Conservation (phyloP, 2,113 vertebrate species). For the Mohoua ochrocephala region DNA sequence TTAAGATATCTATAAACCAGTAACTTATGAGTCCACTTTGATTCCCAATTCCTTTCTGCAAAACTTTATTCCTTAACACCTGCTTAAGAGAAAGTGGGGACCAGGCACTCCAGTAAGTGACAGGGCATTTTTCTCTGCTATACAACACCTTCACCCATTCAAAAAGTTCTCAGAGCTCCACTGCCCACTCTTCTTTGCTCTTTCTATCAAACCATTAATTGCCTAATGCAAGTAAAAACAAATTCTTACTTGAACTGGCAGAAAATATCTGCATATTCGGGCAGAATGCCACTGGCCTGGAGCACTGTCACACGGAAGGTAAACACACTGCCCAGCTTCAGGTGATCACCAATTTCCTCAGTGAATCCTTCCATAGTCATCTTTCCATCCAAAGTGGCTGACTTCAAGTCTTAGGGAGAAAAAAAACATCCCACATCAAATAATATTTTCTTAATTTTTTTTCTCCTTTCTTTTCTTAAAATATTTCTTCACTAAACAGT, state of each 20-base stretch:
- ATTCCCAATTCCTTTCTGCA: neutral
- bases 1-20: neutral
- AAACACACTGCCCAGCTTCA: conserved; percentile 92
- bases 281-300: conserved; percentile 88
- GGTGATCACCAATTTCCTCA: conserved; percentile 80
- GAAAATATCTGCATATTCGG: conserved; percentile 96
- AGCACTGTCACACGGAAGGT: conserved; percentile 97
- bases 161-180: neutral
- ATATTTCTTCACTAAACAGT: neutral
- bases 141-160: neutral
- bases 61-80: neutral
- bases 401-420: conserved; percentile 83
- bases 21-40: neutral
- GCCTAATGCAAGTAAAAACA: neutral
- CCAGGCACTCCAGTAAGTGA: neutral
- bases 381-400: conserved; percentile 83
- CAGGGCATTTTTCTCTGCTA: neutral
- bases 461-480: neutral
- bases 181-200: neutral
- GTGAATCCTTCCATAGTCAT: conserved; percentile 79
- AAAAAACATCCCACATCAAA: neutral
- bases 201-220: neutral
- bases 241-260: conserved; percentile 98
- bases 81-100: neutral
- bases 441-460: accelerated